Evolutionary conservation across 2,888 invertebrate genomes (phyloP).

Genomic region (Strigamia crassipes): DNA sequence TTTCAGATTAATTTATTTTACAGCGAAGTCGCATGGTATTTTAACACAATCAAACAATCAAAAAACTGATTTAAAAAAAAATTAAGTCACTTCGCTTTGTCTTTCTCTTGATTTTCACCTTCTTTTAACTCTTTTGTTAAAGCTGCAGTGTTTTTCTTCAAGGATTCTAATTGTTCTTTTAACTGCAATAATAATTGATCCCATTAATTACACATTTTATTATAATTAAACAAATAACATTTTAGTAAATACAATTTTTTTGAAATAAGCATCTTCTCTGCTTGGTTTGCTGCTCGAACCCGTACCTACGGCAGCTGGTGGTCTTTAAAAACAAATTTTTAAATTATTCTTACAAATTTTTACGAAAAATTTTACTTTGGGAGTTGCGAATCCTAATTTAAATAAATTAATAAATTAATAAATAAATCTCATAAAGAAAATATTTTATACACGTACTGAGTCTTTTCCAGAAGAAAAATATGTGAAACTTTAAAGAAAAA

Average conservation of each 20-base stretch:
- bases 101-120: neutral
- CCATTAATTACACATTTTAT: neutral
- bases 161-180: neutral
- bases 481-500: neutral
- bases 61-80: too few relatives aligned
- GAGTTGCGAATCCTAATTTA: neutral
- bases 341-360: neutral
- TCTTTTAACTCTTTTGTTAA: neutral
- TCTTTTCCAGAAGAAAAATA: neutral
- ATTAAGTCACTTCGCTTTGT: neutral
- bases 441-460: neutral
- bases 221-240: neutral
- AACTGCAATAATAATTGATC: neutral
- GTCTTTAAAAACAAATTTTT: neutral
- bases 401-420: neutral
- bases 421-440: neutral
- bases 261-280: neutral
- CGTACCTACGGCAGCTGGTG: neutral
- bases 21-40: too few relatives aligned
- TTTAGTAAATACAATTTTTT: neutral
- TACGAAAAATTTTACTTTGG: neutral
- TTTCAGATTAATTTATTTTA: too few relatives aligned
- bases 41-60: too few relatives aligned
- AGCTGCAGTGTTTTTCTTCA: neutral
- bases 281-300: neutral